Evolutionary conservation across 2,888 invertebrate genomes (phyloP).

Genomic region (Geophilus truncorum): DNA sequence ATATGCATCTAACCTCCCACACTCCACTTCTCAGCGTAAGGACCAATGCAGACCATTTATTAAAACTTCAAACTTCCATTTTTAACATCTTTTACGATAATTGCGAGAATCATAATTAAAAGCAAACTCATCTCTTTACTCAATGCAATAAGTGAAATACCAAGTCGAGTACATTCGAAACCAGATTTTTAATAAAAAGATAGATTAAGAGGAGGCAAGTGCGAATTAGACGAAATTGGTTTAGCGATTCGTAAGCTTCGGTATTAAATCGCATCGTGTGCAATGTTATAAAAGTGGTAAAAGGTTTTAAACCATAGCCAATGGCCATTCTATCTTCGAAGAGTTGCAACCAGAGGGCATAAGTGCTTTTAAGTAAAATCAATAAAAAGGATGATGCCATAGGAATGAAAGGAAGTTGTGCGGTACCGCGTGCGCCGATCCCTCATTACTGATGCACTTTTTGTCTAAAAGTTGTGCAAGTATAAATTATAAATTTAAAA

Average conservation of each 20-base stretch:
- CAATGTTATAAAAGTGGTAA: not conserved
- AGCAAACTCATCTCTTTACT: not conserved
- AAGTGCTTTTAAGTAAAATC: conserved; percentile 27
- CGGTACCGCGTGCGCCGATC: not conserved
- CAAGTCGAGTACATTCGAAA: not conserved
- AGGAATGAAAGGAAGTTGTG: conserved; percentile 8
- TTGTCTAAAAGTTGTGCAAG: not conserved
- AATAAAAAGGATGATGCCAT: conserved; percentile 16
- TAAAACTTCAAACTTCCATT: not conserved
- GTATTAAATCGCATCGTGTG: not conserved
- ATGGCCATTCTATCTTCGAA: conserved; percentile 9
- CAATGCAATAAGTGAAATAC: not conserved
- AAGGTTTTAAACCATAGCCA: conserved; percentile 22
- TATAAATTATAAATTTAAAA: not conserved
- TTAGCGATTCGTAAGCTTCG: not conserved
- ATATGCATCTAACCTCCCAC: conserved; percentile 3
- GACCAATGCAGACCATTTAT: not conserved
- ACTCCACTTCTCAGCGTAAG: not conserved
- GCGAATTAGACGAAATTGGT: too few species aligned
- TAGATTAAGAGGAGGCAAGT: too few species aligned
- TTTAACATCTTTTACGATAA: not conserved
- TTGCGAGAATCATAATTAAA: not conserved
- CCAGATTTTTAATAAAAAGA: too few species aligned
- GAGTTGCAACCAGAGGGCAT: conserved; percentile 13
- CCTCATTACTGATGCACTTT: not conserved